Base-by-base conservation (phyloP, 2,797 vertebrate species). In the Squalus acanthias region DNA sequence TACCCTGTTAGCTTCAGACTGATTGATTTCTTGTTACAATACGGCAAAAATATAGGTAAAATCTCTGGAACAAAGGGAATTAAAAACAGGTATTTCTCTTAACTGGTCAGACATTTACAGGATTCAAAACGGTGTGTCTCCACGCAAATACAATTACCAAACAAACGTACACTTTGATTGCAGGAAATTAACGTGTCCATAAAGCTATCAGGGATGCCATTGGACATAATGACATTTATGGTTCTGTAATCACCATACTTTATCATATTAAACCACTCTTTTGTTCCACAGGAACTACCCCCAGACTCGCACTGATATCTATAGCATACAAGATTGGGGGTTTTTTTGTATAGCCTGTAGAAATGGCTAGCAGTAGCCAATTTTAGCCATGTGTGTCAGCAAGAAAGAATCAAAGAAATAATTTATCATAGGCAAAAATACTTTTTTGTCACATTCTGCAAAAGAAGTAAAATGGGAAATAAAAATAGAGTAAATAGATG, bases 371-470 rank as follows among this genome's bases (percentile, higher is more conserved):
- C 13, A 91, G 60, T 91, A 33, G 26, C 22, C 12, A 63, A 91
- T 65, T 65, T n/a, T 91, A 89, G 22, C 24, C 53, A 26, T 50
- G 22, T 8, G 20, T 5, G 24, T n/a, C 57, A 15, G 88, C 5
- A 63, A 63, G 88, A 63, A 63, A 91, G 57, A 60, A n/a, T 91
- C 88, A 91, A 87, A 91, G 12, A 91, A 63, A 15, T 91, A 91
- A 63, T 8, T 12, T 91, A 60, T n/a, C 46, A 24, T 39, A n/a
- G 89, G 13, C 2, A 65, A 92, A 92, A 65, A 13, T 2, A 0
- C 10, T 63, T 67, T 29, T 85, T 92, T 92, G 63, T 9, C 60
- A 39, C 15, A 39, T 65, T 92, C 15, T n/a, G 20, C 17, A 67
- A 67, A 92, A 39, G 53, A 22, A 24, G 17, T 85, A 50, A 65